Conservation (phyloP, 1,140 invertebrate genomes). For the Drosophila asahinai region DNA sequence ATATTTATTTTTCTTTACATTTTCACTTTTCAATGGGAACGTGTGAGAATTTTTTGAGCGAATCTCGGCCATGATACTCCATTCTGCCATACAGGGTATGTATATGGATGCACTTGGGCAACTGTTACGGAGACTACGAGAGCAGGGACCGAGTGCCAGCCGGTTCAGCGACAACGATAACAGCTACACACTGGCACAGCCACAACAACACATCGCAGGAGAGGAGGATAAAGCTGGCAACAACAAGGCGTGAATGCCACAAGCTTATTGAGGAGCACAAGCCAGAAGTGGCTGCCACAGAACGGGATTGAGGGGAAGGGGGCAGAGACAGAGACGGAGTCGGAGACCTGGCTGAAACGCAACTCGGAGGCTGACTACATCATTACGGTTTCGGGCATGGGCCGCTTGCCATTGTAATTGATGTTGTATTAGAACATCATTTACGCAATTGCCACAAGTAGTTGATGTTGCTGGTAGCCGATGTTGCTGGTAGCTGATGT, state of each 20-base stretch:
- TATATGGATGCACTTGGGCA: conserved; percentile 9
- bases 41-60: neutral
- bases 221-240: conserved; percentile 27
- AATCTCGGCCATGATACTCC: neutral
- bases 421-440: conserved; percentile 83
- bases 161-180: conserved; percentile 70
- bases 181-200: conserved; percentile 57
- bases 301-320: neutral
- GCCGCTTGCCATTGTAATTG: conserved; percentile 82
- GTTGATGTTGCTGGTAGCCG: conserved; percentile 33
- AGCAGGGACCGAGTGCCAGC: conserved; percentile 40
- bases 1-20: neutral
- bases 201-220: conserved; percentile 10
- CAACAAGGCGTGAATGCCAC: conserved; percentile 82
- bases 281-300: conserved; percentile 13
- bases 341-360: conserved; percentile 34
- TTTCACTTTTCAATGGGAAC: conserved; percentile 1
- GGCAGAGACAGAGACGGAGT: no score
- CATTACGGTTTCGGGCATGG: conserved; percentile 75
- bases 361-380: conserved; percentile 72
- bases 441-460: conserved; percentile 77
- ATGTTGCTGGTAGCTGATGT: conserved; percentile 28
- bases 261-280: conserved; percentile 58
- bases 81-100: conserved; percentile 1
- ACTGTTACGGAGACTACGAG: conserved; percentile 33